Evolutionary conservation across 1,140 invertebrate genomes (phyloP).

Genomic region (Lutraria rhynchaena): DNA sequence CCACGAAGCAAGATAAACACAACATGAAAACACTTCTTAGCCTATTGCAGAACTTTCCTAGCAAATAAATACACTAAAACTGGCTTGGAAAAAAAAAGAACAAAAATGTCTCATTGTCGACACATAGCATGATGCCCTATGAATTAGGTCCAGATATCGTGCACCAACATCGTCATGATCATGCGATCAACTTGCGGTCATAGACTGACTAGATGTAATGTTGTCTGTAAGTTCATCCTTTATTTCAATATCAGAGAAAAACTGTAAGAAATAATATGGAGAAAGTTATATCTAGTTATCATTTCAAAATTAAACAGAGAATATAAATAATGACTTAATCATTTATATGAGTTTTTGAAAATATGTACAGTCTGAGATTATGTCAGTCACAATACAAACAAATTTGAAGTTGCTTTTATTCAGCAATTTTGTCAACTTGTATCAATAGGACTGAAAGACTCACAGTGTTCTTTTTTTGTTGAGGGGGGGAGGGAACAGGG

Average conservation of each 20-base stretch:
- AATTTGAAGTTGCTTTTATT: not conserved
- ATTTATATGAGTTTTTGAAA: not conserved
- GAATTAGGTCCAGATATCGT: too few species aligned
- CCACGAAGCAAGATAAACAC: too few species aligned
- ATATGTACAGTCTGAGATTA: not conserved
- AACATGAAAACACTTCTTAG: too few species aligned
- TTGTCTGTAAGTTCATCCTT: conserved; percentile 33
- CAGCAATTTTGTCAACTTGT: not conserved
- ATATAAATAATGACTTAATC: not conserved
- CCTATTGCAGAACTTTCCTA: too few species aligned
- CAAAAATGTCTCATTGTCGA: too few species aligned
- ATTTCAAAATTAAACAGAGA: not conserved
- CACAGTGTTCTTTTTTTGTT: too few species aligned
- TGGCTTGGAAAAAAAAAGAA: too few species aligned
- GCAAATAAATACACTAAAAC: too few species aligned
- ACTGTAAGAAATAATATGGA: conserved; percentile 46
- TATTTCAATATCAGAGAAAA: conserved; percentile 51
- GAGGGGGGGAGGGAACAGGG: too few species aligned
- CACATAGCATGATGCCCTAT: too few species aligned
- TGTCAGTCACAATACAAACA: not conserved
- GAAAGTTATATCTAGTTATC: too few species aligned
- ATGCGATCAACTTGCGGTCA: conserved; percentile 8
- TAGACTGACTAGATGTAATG: conserved; percentile 18
- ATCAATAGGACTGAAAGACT: not conserved
- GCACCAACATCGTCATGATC: too few species aligned